These are phyloP conservation scores for Ctenochaetus hawaiiensis DNA, from an alignment of 2,797 vertebrate species.

Conservation along the genomic window DNA sequence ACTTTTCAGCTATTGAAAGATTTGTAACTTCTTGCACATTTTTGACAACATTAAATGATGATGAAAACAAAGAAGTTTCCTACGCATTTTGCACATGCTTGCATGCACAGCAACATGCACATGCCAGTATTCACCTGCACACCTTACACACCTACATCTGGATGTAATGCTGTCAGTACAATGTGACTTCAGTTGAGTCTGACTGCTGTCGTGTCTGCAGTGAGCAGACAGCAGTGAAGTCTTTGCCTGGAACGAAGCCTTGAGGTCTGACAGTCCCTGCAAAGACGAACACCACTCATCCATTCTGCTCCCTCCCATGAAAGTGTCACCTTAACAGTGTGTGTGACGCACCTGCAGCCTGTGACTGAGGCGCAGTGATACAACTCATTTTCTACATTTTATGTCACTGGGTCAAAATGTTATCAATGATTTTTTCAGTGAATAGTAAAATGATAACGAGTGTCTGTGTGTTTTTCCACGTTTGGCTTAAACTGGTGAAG, in stretches of 20 bases:
- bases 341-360: constrained; percentile 1
- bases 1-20: too few relatives aligned
- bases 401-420: not conserved
- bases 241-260: constrained; percentile 61
- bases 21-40: too few relatives aligned
- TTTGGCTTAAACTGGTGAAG: not conserved
- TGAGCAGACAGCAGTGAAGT: constrained; percentile 37
- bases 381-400: not conserved
- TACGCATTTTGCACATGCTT: too few relatives aligned
- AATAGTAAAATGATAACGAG: not conserved
- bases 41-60: too few relatives aligned
- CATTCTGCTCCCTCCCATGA: constrained; percentile 8
- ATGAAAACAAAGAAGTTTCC: too few relatives aligned
- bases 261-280: constrained; percentile 50
- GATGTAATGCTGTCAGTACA: not conserved
- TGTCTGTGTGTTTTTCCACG: not conserved
- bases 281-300: constrained; percentile 29
- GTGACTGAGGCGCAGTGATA: constrained; percentile 1
- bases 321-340: too few relatives aligned
- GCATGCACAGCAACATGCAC: not conserved
- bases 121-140: not conserved
- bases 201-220: constrained; percentile 26
- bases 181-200: constrained; percentile 14
- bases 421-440: too few relatives aligned
- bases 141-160: not conserved